Evolutionary conservation across 2,797 vertebrate species (phyloP), one percentile per base, ranked within the genome.

Genomic region (Coluber constrictor): DNA sequence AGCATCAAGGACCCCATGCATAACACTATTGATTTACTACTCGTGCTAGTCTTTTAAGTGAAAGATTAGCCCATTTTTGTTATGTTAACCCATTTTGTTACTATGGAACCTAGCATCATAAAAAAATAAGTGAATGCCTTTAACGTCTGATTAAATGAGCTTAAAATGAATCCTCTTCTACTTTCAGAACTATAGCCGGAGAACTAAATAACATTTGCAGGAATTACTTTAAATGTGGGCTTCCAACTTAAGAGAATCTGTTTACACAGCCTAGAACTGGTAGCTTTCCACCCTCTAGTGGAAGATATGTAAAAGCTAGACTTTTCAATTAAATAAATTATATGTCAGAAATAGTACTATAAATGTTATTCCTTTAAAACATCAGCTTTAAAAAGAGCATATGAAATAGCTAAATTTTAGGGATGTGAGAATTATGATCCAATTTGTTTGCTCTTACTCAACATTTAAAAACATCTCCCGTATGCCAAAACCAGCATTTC

Each of bases 211-310:
- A 20, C 11, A 5, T 29, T 86, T 15, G 15, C 18, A 13, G n/a
- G 15, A 1, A 0, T 1, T 59, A 61, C 16, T 13, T 10, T 86
- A 47, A 54, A 20, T 25, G 8, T 51, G 32, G 10, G 23, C 57
- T 86, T 63, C 86, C 66, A 27, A 43, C 32, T 25, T n/a, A 54
- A 63, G 43, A 43, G 43, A 9, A 4, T 47, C 57, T 23, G 15
- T 51, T 59, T 74, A 0, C 4, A 66, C 0, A 43, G 57, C 7
- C 93, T 54, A n/a, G 88, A n/a, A 51, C 91, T 93, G 93, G 55
- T 90, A 93, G 37, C 61, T 1, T 47, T 43, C 94, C 94, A 94
- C 96, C 97, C 95, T 92, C 96, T 96, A 94, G 93, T 94, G 96
- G 95, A 94, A 92, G 60, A 86, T 37, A 57, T 20, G 12, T 43